Evolutionary conservation across 2,797 vertebrate genomes (phyloP).

Genomic region (Fundulus diaphanus): DNA sequence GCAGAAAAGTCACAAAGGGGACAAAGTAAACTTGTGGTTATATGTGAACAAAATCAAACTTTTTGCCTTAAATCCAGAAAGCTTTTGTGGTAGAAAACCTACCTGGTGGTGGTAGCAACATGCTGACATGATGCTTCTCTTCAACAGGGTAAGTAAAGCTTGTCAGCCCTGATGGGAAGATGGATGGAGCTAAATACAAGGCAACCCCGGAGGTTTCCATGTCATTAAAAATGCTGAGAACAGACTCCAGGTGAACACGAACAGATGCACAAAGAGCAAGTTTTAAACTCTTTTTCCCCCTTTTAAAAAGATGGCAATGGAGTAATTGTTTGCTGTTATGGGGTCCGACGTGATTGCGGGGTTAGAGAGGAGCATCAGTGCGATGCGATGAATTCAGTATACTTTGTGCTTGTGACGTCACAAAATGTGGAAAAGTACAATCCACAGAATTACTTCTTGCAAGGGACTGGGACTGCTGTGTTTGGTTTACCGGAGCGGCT

Average conservation of each 20-base stretch:
- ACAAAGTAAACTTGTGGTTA: not conserved
- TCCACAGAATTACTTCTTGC: not conserved
- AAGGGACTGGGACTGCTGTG: not conserved
- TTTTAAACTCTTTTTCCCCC: too few relatives aligned
- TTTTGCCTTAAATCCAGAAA: not conserved
- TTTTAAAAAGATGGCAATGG: not conserved
- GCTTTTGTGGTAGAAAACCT: not conserved
- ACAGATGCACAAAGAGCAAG: not conserved
- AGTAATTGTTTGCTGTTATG: not conserved
- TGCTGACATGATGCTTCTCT: not conserved
- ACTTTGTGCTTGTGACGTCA: not conserved
- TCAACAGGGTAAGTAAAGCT: not conserved
- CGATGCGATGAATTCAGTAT: not conserved
- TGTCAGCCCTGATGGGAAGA: not conserved
- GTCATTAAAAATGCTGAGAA: not conserved
- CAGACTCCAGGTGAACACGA: not conserved
- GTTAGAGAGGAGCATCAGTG: not conserved
- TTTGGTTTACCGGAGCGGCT: slow-evolving; percentile 42
- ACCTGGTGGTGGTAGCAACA: not conserved
- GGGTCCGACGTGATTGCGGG: not conserved
- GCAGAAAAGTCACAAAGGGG: not conserved
- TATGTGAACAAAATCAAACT: not conserved
- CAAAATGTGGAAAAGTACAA: not conserved
- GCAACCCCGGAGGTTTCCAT: not conserved
- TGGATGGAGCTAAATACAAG: not conserved